Conservation (phyloP, 2,797 vertebrate species). For the Microchirus variegatus region DNA sequence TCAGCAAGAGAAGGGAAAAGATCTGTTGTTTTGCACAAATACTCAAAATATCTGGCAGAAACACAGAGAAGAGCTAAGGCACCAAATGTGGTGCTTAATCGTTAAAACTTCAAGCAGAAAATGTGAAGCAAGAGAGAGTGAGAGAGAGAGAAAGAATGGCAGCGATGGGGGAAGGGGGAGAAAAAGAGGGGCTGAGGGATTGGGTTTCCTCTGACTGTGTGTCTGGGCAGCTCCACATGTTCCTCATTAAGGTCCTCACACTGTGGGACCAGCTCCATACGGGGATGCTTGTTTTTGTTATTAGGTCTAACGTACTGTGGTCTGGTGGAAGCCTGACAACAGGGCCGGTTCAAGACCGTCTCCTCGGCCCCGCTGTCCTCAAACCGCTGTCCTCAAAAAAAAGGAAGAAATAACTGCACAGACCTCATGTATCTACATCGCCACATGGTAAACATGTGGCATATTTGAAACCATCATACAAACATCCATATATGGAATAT, state of each 20-base stretch:
- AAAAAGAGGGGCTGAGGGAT: slow-evolving; percentile 70
- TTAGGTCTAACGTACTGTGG: slow-evolving; percentile 81
- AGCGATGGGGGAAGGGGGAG: slow-evolving; percentile 50
- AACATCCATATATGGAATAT: neutral
- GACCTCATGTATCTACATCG: slow-evolving; percentile 22
- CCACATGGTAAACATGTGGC: neutral
- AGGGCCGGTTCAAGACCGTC: slow-evolving; percentile 55
- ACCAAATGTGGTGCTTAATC: slow-evolving; percentile 8
- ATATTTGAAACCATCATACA: neutral
- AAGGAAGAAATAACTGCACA: slow-evolving; percentile 6
- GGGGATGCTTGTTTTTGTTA: slow-evolving; percentile 85
- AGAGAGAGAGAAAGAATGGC: slow-evolving; percentile 56
- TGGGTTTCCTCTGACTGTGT: slow-evolving; percentile 86
- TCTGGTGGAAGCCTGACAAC: slow-evolving; percentile 73
- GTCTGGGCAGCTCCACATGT: slow-evolving; percentile 86
- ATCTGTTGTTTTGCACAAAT: slow-evolving; percentile 14
- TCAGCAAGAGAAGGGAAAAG: slow-evolving; percentile 2
- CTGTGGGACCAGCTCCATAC: slow-evolving; percentile 82
- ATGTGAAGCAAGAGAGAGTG: slow-evolving; percentile 39
- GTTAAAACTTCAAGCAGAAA: slow-evolving; percentile 26
- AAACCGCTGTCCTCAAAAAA: slow-evolving; percentile 46
- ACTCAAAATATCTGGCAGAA: slow-evolving; percentile 10
- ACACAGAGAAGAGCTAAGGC: neutral
- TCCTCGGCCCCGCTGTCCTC: slow-evolving; percentile 37
- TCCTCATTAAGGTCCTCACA: slow-evolving; percentile 86